phyloP scores from a whole-genome alignment of 2,888 invertebrate species.

The Drosophila rellima region DNA sequence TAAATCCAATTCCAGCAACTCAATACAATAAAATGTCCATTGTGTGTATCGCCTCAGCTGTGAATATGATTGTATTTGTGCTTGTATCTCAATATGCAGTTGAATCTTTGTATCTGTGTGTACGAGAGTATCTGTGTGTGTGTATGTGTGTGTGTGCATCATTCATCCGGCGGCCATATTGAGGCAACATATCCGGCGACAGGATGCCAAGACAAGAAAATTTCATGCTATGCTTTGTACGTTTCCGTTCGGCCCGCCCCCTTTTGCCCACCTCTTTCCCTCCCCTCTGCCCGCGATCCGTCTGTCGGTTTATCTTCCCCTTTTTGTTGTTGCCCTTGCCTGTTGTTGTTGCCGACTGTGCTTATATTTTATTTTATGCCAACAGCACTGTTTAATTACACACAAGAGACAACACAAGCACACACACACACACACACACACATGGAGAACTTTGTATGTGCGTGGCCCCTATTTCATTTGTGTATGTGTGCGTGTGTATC shows the following conservation, averaged over 20 bases:
- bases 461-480: constrained; percentile 43
- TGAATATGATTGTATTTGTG: constrained; percentile 40
- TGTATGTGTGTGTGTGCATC: constrained; percentile 65
- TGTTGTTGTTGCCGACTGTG: constrained; percentile 53
- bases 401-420: constrained; percentile 73
- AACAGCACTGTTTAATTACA: constrained; percentile 81
- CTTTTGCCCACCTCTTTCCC: not conserved
- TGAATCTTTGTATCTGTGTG: constrained; percentile 36
- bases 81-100: constrained; percentile 37
- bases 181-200: constrained; percentile 82
- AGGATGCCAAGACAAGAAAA: constrained; percentile 82
- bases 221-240: constrained; percentile 80
- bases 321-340: constrained; percentile 36
- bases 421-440: constrained; percentile 41
- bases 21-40: constrained; percentile 75
- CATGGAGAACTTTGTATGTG: constrained; percentile 37
- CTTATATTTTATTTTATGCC: constrained; percentile 82
- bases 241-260: constrained; percentile 57
- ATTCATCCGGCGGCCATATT: constrained; percentile 82
- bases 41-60: constrained; percentile 56
- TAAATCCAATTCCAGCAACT: constrained; percentile 66
- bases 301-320: constrained; percentile 14
- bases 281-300: not conserved
- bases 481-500: constrained; percentile 31
- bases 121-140: constrained; percentile 39